Evolutionary conservation across 1,140 invertebrate genomes (phyloP).

Genomic region (Oedothorax gibbosus): DNA sequence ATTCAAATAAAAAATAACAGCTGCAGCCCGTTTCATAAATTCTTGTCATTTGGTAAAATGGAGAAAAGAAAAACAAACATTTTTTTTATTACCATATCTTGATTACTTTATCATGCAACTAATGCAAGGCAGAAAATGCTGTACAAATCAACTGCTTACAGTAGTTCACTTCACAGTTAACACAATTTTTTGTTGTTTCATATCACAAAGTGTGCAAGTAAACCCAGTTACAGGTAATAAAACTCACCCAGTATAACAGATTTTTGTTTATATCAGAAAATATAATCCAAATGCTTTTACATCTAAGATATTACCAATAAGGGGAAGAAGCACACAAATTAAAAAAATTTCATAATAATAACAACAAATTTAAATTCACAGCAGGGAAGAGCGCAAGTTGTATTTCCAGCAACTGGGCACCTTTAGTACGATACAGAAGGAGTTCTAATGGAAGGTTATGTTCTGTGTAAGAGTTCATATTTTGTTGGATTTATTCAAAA

Average conservation of each 20-base stretch:
- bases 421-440: slow-evolving; percentile 2
- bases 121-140: slow-evolving; percentile 41
- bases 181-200: slow-evolving; percentile 37
- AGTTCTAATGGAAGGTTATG: slow-evolving; percentile 25
- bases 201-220: slow-evolving; percentile 50
- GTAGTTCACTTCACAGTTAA: slow-evolving; percentile 45
- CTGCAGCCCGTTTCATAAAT: no score
- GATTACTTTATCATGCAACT: slow-evolving; percentile 35
- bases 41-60: no score
- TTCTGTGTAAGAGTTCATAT: neutral
- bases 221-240: slow-evolving; percentile 46
- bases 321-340: slow-evolving; percentile 9
- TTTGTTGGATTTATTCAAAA: slow-evolving; percentile 63
- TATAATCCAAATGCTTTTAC: slow-evolving; percentile 25
- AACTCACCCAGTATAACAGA: slow-evolving; percentile 15
- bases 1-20: no score
- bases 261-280: slow-evolving; percentile 21
- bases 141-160: slow-evolving; percentile 48
- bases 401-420: slow-evolving; percentile 26
- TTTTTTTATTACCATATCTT: neutral
- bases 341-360: no score
- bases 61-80: neutral
- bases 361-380: neutral
- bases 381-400: neutral
- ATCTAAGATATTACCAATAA: slow-evolving; percentile 13